Evolutionary conservation across 2,888 invertebrate genomes (phyloP).

Genomic region (Philopedon plagiatum): DNA sequence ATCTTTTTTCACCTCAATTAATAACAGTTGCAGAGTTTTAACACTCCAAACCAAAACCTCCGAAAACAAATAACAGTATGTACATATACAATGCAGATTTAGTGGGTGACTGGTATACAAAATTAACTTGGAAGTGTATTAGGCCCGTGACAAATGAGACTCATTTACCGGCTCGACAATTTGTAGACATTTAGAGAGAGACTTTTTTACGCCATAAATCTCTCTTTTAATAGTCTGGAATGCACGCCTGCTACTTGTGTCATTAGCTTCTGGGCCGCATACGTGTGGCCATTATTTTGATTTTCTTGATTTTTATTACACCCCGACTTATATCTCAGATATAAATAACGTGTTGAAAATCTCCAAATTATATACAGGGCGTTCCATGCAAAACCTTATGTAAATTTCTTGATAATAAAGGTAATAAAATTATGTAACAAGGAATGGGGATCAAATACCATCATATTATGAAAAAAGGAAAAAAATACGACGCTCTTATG

Average conservation of each 20-base stretch:
- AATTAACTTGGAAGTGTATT: constrained; percentile 66
- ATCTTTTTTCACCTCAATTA: constrained; percentile 23
- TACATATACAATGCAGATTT: constrained; percentile 65
- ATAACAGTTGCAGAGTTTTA: constrained; percentile 30
- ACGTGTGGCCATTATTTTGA: constrained; percentile 49
- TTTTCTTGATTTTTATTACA: constrained; percentile 46
- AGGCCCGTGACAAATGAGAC: constrained; percentile 66
- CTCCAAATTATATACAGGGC: background rate
- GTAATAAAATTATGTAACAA: too few relatives aligned
- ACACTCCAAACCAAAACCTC: constrained; percentile 20
- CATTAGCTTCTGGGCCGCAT: constrained; percentile 41
- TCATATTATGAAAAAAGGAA: too few relatives aligned
- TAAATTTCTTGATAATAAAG: too few relatives aligned
- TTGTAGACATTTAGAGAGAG: constrained; percentile 69
- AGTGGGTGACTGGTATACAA: constrained; percentile 60
- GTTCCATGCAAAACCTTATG: too few relatives aligned
- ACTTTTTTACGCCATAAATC: constrained; percentile 67
- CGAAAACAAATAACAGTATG: constrained; percentile 58
- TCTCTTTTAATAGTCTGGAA: constrained; percentile 68
- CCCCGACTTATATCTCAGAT: constrained; percentile 17
- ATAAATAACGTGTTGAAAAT: constrained; percentile 12
- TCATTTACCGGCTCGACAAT: constrained; percentile 70
- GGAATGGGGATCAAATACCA: too few relatives aligned
- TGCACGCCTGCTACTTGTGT: constrained; percentile 54
- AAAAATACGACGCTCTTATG: too few relatives aligned